Evolutionary conservation across 1,140 invertebrate genomes (phyloP), one percentile per base, ranked within the genome.

Genomic region (Eueides isabella): DNA sequence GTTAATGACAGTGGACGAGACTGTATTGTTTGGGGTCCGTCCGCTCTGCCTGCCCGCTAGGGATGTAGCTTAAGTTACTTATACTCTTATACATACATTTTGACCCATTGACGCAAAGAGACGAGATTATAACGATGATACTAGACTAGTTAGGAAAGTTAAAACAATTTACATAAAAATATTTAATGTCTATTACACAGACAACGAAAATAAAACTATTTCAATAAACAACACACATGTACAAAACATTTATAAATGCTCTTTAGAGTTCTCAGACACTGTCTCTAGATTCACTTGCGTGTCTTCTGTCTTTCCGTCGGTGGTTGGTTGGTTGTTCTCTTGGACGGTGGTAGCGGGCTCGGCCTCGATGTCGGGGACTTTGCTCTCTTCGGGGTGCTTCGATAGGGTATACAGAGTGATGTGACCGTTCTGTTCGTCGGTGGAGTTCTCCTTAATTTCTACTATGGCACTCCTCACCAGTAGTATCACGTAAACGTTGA

Each of bases 401-500:
- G 74, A 71, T 29, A 83, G 77, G 41, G 81, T 74, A 16, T 83
- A 74, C n/a, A 80, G 74, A 35, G 79, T 79, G 28, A 76, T 72
- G 28, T 78, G 66, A 12, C 76, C 80, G 9, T 82, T 82, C 29
- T 82, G 77, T 6, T 72, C 73, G 28, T 68, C 48, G 19, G 38
- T 66, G 38, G 16, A 62, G 6, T 48, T 61, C 55, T 79, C 78
- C 55, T 76, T 85, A 11, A 88, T 85, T 72, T 88, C 83, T 2
- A 90, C 85, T 68, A 90, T 86, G 4, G 72, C 80, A 68, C 88
- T 88, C 67, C 88, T 72, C 0, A 88, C 83, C n/a, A 90, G 41
- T 35, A 90, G 5, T 28, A 90, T 77, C 2, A 85, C 61, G 76
- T 90, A 90, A 31, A 79, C 26, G 67, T 88, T 82, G 63, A 80